Evolutionary conservation across 1,140 invertebrate species (phyloP).

Genomic region (Drosophila guanche): DNA sequence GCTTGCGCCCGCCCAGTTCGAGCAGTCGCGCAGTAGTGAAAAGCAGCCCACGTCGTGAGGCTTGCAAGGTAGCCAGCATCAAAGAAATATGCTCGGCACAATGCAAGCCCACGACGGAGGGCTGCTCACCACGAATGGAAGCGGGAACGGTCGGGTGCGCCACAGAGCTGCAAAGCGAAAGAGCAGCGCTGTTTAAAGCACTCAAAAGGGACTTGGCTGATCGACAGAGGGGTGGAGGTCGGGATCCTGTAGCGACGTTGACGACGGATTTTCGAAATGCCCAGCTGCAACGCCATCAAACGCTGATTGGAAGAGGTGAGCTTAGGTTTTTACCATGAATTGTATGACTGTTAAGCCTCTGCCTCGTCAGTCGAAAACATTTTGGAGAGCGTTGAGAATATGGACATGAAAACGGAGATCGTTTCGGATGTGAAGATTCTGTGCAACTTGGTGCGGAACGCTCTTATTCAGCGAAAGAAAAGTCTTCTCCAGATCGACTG

Average conservation of each 20-base stretch:
- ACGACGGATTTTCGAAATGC: background rate
- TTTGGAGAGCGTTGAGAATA: conserved; percentile 12
- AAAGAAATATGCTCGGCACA: conserved; percentile 25
- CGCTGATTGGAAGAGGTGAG: conserved; percentile 15
- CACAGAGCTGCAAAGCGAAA: background rate
- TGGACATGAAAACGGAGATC: conserved; percentile 2
- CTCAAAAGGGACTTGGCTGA: background rate
- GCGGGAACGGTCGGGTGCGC: background rate
- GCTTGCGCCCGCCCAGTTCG: conserved; percentile 9
- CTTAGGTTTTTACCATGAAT: too few relatives aligned
- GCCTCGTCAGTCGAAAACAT: conserved; percentile 28
- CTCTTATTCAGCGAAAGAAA: conserved; percentile 6
- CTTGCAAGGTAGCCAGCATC: conserved; percentile 34
- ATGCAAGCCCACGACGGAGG: conserved; percentile 14
- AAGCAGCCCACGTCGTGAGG: conserved; percentile 1
- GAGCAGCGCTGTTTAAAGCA: background rate
- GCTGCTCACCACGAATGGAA: background rate
- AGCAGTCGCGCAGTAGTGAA: too few relatives aligned
- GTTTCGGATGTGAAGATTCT: conserved; percentile 24
- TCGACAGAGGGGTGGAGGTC: background rate
- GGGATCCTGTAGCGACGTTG: background rate
- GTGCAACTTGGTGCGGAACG: conserved; percentile 13
- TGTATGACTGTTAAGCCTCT: background rate
- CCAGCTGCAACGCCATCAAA: background rate
- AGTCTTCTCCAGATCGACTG: background rate